Evolutionary conservation across 2,888 invertebrate genomes (phyloP).

Genomic region (Flexamia atlantica): DNA sequence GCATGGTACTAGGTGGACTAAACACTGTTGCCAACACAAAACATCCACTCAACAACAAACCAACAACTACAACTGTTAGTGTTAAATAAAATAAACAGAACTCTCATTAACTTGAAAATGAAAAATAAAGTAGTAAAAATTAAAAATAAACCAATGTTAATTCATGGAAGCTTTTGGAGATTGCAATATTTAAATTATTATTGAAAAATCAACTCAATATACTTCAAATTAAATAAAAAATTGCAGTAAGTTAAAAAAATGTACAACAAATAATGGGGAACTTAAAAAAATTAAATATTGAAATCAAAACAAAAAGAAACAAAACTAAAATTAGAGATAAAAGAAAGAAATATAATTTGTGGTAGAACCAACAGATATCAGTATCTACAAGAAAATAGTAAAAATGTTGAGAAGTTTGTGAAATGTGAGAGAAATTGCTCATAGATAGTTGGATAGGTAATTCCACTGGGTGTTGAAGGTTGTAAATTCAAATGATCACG

Average conservation of each 20-base stretch:
- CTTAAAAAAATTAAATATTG: no score
- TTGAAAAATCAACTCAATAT: no score
- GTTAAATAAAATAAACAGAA: background rate
- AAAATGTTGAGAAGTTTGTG: background rate
- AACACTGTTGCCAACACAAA: conserved; percentile 65
- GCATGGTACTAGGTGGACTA: conserved; percentile 75
- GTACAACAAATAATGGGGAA: no score
- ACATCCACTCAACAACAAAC: conserved; percentile 63
- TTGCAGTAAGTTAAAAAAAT: no score
- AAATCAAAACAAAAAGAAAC: no score
- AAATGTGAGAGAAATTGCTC: background rate
- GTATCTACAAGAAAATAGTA: background rate
- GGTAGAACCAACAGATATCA: background rate
- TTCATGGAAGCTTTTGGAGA: no score
- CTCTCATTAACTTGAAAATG: no score
- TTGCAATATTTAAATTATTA: no score
- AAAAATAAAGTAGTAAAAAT: background rate
- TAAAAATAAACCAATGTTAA: no score
- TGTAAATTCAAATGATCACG: background rate
- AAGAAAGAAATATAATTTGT: background rate
- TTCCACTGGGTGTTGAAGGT: background rate
- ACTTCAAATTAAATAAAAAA: no score
- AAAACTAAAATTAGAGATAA: no score
- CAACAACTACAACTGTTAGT: conserved; percentile 41
- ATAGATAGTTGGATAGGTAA: background rate